Conservation (phyloP, 1,140 invertebrate genomes). For the Listronotus bonariensis region DNA sequence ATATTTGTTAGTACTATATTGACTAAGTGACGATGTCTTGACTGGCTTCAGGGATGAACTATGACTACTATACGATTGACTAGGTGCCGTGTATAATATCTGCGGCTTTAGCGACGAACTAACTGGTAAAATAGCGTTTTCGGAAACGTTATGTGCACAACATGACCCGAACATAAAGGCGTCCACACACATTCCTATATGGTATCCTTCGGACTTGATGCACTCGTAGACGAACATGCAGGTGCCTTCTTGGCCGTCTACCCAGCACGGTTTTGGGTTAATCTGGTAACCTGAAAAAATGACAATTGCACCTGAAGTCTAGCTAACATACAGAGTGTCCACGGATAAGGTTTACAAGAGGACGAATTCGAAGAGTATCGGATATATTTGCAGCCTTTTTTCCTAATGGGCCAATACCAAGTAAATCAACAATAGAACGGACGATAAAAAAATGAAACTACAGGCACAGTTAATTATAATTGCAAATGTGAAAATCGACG, state of each 20-base stretch:
- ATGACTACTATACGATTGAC: conserved; percentile 42
- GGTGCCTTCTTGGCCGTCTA: conserved; percentile 75
- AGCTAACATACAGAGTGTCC: no score
- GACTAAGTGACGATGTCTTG: conserved; percentile 36
- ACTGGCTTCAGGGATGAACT: conserved; percentile 42
- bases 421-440: no score
- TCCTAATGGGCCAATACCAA: no score
- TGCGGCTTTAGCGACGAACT: conserved; percentile 40
- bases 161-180: conserved; percentile 95
- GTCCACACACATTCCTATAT: conserved; percentile 91
- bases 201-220: conserved; percentile 84
- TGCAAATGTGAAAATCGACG: no score
- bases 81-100: conserved; percentile 55
- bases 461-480: no score
- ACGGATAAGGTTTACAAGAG: no score
- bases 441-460: no score
- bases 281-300: conserved; percentile 60
- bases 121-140: conserved; percentile 57
- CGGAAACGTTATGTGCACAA: conserved; percentile 75
- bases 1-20: conserved; percentile 33
- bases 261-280: conserved; percentile 80
- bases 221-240: conserved; percentile 98
- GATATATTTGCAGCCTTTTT: no score
- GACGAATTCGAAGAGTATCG: no score
- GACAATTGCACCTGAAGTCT: no score